A percentile compares a stretch with the other conserved stretches of the same genome.
These are phyloP conservation scores for Cyclophora punctaria DNA, from an alignment of 2,888 invertebrate species.

Conservation along the genomic window DNA sequence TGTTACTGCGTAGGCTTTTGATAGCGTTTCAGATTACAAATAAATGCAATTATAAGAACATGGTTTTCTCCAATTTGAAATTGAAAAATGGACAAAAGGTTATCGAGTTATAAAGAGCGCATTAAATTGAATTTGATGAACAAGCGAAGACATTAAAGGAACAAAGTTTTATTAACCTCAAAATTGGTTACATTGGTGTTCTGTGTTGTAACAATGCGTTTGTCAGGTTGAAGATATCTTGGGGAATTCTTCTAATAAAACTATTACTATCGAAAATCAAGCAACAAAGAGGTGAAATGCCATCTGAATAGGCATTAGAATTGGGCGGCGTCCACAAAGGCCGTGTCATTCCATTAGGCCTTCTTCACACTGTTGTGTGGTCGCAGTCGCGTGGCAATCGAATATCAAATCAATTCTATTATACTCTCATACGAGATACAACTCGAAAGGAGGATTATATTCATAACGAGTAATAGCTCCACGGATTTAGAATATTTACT, in stretches of 20 bases:
- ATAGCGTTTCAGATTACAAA: neutral
- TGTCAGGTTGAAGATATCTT: constrained; percentile 50
- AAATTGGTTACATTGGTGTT: constrained; percentile 24
- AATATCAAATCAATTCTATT: constrained; percentile 69
- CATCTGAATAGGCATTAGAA: constrained; percentile 74
- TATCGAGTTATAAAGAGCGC: constrained; percentile 32
- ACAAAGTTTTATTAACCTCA: constrained; percentile 26
- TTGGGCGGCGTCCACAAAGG: constrained; percentile 73
- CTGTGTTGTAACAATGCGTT: constrained; percentile 28
- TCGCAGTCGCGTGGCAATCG: constrained; percentile 67
- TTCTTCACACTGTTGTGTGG: constrained; percentile 69
- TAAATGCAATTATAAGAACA: constrained; percentile 10
- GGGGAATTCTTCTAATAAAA: constrained; percentile 68
- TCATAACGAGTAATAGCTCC: constrained; percentile 25
- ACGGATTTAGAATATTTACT: neutral
- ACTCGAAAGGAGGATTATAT: constrained; percentile 29
- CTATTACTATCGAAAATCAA: constrained; percentile 72
- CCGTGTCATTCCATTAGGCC: constrained; percentile 74
- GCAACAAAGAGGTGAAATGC: constrained; percentile 73
- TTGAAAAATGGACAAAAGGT: constrained; percentile 19
- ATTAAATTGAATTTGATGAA: constrained; percentile 35
- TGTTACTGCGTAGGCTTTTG: too few relatives aligned
- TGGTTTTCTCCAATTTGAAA: constrained; percentile 13
- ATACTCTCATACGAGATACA: constrained; percentile 38
- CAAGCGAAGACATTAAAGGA: constrained; percentile 30